Evolutionary conservation across 2,888 invertebrate species (phyloP), one percentile per base, ranked within the genome.

Genomic region (Aleiodes leptofemur): DNA sequence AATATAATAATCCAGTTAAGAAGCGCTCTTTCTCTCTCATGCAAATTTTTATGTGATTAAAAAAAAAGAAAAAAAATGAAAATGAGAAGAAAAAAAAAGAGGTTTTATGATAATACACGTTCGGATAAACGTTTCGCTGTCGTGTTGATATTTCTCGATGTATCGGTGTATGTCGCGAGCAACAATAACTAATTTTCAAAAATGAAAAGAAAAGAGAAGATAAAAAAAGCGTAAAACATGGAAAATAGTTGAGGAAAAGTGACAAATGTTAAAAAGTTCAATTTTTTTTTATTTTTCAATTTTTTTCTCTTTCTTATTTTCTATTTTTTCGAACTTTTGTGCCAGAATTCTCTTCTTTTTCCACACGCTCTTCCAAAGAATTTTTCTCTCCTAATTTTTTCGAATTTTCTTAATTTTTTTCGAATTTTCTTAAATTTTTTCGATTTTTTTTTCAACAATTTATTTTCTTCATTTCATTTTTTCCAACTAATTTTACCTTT

Each of bases 131-230:
- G 83, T 85, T 82, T 84, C 79, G 82, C 82, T 84, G 83, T 84
- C 83, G 82, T 86, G 83, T 86, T 84, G 82, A 81, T 84, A 84
- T 85, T 84, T 84, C 80, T 84, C 81, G 80, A 82, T 83, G 83
- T 83, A 82, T 83, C 83, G 80, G 81, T 83, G 82, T 84, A 76
- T 81, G 82, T 82, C 74, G 69, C 76, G 76, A 76, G 66, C 56
- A 73, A 51, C 53, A 74, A 38, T 73, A 69, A 78, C 66, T 11
- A 43, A 43, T 43, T 43, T 43, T 43, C 43, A 43, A 43, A 11
- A 34, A 9, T 7, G 9, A 43, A 43, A 43, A 43, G 7, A 43
- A 9, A 3, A n/a, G n/a, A n/a, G n/a, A n/a, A n/a, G n/a, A n/a
- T n/a, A n/a, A 9, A 61, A 61, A 61, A 9, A 23, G 23, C 23